phyloP scores from a whole-genome alignment of 2,888 invertebrate species.

The Caenorhabditis sp. region DNA sequence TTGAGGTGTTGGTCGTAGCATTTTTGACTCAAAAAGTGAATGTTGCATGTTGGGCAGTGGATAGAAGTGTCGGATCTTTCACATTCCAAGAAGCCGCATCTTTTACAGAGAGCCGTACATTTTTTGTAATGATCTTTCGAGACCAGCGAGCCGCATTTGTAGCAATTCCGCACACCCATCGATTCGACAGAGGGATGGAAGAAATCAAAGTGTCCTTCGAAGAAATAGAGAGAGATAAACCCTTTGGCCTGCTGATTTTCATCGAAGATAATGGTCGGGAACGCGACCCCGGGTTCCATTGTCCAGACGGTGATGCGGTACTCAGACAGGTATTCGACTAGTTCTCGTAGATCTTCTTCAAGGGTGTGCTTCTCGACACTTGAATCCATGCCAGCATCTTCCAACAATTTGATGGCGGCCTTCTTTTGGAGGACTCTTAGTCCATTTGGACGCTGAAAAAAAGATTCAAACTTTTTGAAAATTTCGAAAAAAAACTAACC shows the following conservation, averaged over 20 bases:
- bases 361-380: background rate
- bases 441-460: background rate
- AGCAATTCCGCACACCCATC: background rate
- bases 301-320: conserved; percentile 4
- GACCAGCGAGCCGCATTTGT: background rate
- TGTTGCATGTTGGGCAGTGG: background rate
- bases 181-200: background rate
- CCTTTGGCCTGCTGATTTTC: background rate
- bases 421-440: no score
- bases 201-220: background rate
- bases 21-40: background rate
- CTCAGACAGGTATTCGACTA: background rate
- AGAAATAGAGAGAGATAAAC: background rate
- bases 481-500: background rate
- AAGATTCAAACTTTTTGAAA: background rate
- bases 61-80: background rate
- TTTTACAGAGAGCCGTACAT: no score
- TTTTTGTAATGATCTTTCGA: background rate
- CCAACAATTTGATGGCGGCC: background rate
- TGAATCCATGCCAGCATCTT: background rate
- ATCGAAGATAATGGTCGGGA: background rate
- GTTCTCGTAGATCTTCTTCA: background rate
- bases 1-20: background rate
- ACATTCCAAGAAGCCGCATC: background rate
- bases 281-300: background rate